A percentile compares a stretch with the other conserved stretches of the same genome.
Evolutionary conservation across 2,113 vertebrate genomes (phyloP).

Genomic region (Bambusicola thoracicus): DNA sequence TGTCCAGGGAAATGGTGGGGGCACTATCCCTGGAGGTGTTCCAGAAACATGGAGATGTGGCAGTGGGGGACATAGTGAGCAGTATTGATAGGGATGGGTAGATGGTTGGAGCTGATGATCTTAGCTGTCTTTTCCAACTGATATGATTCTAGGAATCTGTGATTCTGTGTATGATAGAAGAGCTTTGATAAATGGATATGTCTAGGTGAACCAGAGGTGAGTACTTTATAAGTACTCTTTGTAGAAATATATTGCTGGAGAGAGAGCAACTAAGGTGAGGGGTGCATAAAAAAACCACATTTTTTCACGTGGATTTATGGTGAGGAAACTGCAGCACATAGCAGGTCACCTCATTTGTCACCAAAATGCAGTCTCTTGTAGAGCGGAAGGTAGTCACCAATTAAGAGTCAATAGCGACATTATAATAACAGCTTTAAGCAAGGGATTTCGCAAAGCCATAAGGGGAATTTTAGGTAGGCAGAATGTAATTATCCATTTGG

Average conservation of each 20-base stretch:
- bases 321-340: background rate
- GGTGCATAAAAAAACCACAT: background rate
- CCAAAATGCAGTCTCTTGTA: background rate
- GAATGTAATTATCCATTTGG: conserved; percentile 45
- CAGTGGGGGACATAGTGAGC: too few relatives aligned
- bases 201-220: background rate
- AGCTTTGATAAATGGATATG: background rate
- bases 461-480: conserved; percentile 8
- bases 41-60: too few relatives aligned
- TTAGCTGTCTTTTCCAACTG: too few relatives aligned
- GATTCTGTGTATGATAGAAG: background rate
- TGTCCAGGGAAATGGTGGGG: too few relatives aligned
- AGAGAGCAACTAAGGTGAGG: background rate
- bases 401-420: background rate
- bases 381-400: background rate
- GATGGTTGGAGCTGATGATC: too few relatives aligned
- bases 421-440: background rate
- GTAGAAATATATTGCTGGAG: background rate
- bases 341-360: background rate
- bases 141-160: too few relatives aligned
- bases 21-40: too few relatives aligned
- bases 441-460: background rate
- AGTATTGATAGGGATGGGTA: too few relatives aligned
- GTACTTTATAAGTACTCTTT: background rate
- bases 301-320: background rate